Evolutionary conservation across 2,113 vertebrate species (phyloP).

Genomic region (Etheostoma spectabile): DNA sequence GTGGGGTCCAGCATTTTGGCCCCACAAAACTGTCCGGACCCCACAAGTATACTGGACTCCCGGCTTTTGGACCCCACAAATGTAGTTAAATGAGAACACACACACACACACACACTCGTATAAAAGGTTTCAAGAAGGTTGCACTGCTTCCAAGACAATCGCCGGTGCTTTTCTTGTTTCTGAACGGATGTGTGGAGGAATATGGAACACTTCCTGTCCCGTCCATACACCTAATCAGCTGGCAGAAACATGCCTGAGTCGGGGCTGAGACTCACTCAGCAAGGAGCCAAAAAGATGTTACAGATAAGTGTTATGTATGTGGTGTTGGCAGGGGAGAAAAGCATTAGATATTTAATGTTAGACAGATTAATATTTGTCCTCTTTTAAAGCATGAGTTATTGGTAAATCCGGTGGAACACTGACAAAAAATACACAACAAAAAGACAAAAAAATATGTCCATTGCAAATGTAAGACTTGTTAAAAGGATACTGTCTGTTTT

Average conservation of each 20-base stretch:
- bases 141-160: slow-evolving; percentile 60
- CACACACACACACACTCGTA: background rate
- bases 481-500: background rate
- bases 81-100: no score
- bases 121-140: slow-evolving; percentile 15
- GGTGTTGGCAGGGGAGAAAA: background rate
- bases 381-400: background rate
- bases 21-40: no score
- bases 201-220: slow-evolving; percentile 75
- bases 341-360: background rate
- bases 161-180: slow-evolving; percentile 53
- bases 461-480: background rate
- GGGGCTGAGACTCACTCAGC: slow-evolving; percentile 23
- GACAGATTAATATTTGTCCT: background rate
- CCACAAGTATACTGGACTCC: no score
- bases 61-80: no score
- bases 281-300: background rate
- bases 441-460: background rate
- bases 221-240: slow-evolving; percentile 52
- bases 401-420: no score
- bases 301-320: background rate
- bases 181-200: slow-evolving; percentile 66
- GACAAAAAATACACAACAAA: background rate
- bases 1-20: no score
- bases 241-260: slow-evolving; percentile 47